Evolutionary conservation across 2,797 vertebrate species (phyloP).

Genomic region (Pseudochaenichthys georgianus): DNA sequence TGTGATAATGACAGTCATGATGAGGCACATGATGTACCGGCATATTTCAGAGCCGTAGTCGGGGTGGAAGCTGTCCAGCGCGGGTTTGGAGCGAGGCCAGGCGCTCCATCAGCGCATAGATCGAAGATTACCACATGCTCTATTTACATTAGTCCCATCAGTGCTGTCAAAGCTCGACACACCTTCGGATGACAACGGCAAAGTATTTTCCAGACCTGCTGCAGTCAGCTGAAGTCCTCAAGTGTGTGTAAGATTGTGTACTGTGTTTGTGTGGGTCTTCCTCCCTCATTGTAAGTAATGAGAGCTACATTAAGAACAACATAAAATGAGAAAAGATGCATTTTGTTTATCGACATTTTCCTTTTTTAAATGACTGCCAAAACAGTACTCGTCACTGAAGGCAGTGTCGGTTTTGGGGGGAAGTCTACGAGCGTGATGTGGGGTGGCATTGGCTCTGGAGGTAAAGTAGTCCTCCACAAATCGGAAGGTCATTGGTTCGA

Average conservation of each 20-base stretch:
- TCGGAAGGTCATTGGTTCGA: too few species aligned
- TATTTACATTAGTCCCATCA: constrained; percentile 43
- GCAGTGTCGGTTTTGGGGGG: too few species aligned
- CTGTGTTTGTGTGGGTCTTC: constrained; percentile 1
- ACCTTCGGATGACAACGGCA: constrained; percentile 60
- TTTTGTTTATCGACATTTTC: background rate
- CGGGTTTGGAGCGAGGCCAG: constrained; percentile 47
- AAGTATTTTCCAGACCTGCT: constrained; percentile 49
- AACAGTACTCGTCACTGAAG: background rate
- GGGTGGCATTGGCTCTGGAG: too few species aligned
- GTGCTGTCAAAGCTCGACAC: constrained; percentile 48
- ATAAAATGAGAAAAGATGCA: background rate
- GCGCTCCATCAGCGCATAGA: constrained; percentile 29
- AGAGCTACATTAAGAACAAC: background rate
- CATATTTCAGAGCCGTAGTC: constrained; percentile 59
- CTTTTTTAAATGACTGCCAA: background rate
- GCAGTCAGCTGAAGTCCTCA: constrained; percentile 35
- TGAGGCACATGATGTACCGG: constrained; percentile 55
- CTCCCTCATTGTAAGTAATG: constrained; percentile 1
- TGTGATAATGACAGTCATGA: constrained; percentile 58
- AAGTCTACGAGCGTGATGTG: too few species aligned
- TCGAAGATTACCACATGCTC: constrained; percentile 50
- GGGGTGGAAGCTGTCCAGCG: constrained; percentile 41
- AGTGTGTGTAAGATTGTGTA: constrained; percentile 2
- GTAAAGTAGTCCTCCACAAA: too few species aligned